These are phyloP conservation scores for Euplexia lucipara DNA, from an alignment of 2,888 invertebrate species.

Conservation along the genomic window DNA sequence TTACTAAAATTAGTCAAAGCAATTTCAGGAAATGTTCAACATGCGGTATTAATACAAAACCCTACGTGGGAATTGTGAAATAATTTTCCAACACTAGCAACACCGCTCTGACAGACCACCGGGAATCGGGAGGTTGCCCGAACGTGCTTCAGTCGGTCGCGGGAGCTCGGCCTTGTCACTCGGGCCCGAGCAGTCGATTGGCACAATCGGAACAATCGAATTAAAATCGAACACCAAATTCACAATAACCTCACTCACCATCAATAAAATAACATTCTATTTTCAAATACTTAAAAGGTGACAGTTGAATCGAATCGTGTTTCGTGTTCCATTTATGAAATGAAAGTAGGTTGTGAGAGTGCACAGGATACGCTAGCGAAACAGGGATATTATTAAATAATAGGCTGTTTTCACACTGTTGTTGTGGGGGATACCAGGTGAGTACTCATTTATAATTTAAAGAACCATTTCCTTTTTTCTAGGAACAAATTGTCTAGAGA, in stretches of 20 bases:
- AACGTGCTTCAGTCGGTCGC: slow-evolving; percentile 82
- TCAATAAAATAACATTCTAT: slow-evolving; percentile 43
- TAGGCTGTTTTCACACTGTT: slow-evolving; percentile 71
- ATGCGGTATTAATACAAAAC: not conserved
- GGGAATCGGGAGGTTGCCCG: slow-evolving; percentile 74
- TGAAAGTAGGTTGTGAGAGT: slow-evolving; percentile 74
- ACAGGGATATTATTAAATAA: slow-evolving; percentile 74
- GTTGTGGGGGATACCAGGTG: slow-evolving; percentile 70
- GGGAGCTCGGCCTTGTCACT: slow-evolving; percentile 71
- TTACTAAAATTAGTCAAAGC: not conserved
- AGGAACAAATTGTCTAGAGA: slow-evolving; percentile 54
- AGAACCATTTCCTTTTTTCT: slow-evolving; percentile 59
- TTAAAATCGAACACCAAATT: slow-evolving; percentile 63
- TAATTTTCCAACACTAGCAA: slow-evolving; percentile 72
- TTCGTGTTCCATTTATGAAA: slow-evolving; percentile 65
- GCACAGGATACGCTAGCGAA: slow-evolving; percentile 68
- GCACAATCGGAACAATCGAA: slow-evolving; percentile 65
- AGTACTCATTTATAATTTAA: slow-evolving; percentile 72
- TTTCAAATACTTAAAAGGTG: slow-evolving; percentile 41
- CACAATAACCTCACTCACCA: slow-evolving; percentile 60
- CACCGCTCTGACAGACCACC: slow-evolving; percentile 74
- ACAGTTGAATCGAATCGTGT: slow-evolving; percentile 40
- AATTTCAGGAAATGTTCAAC: not conserved
- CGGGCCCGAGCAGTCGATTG: slow-evolving; percentile 58
- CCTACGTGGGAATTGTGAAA: slow-evolving; percentile 55